Evolutionary conservation across 2,113 vertebrate genomes (phyloP).

Genomic region (Hoplias malabaricus): DNA sequence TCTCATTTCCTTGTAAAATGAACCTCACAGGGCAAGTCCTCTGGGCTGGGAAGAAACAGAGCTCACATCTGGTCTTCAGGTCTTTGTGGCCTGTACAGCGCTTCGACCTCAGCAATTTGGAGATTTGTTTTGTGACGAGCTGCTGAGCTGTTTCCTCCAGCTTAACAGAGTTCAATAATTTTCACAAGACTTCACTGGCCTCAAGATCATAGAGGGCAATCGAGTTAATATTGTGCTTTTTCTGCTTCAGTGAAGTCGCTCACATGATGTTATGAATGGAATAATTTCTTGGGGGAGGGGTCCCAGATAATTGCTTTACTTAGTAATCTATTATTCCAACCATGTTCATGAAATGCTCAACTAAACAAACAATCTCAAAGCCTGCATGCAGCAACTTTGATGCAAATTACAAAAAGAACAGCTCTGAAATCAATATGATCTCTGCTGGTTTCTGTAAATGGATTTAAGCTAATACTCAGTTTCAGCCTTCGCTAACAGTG

Average conservation of each 20-base stretch:
- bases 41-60: slow-evolving; percentile 10
- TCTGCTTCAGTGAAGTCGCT: slow-evolving; percentile 31
- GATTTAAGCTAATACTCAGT: slow-evolving; percentile 49
- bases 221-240: slow-evolving; percentile 29
- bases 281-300: not conserved
- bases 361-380: slow-evolving; percentile 27
- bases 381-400: not conserved
- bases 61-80: slow-evolving; percentile 47
- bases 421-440: not conserved
- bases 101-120: slow-evolving; percentile 57
- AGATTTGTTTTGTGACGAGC: slow-evolving; percentile 59
- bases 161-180: slow-evolving; percentile 16
- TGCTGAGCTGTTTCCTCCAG: slow-evolving; percentile 61
- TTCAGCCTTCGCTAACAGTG: slow-evolving; percentile 35
- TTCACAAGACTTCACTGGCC: slow-evolving; percentile 23
- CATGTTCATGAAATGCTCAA: slow-evolving; percentile 1
- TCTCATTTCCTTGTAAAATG: slow-evolving; percentile 17
- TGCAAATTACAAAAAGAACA: slow-evolving; percentile 13
- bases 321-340: slow-evolving; percentile 24
- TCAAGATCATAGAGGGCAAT: slow-evolving; percentile 12
- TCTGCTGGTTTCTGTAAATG: slow-evolving; percentile 47
- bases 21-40: not conserved
- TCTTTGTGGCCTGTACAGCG: slow-evolving; percentile 39
- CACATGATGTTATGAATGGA: slow-evolving; percentile 26
- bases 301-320: slow-evolving; percentile 34